Percentiles rank a stretch among this genome's conserved stretches.
Conservation (phyloP, 1,140 invertebrate genomes). For the Chrysomallon squamiferum region DNA sequence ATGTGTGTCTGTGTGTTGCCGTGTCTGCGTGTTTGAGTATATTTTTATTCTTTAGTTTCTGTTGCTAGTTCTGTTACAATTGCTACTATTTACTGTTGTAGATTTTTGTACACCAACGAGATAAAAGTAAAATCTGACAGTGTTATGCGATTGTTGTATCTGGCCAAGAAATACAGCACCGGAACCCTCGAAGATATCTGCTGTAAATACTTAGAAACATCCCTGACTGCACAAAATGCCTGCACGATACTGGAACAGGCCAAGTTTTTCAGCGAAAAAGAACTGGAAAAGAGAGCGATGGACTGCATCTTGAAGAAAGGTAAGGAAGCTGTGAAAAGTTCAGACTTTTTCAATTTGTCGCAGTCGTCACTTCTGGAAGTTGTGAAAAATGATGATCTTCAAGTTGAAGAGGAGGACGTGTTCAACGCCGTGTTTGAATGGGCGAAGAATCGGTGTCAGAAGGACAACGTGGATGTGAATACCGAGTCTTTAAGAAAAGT, state of each 20-base stretch:
- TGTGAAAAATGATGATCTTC: conserved; percentile 18
- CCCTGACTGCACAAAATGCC: conserved; percentile 79
- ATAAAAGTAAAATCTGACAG: conserved; percentile 73
- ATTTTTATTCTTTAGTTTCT: not conserved
- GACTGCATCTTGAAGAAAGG: conserved; percentile 22
- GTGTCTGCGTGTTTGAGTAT: not conserved
- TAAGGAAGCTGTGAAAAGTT: conserved; percentile 19
- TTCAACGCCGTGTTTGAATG: conserved; percentile 19
- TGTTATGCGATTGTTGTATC: conserved; percentile 82
- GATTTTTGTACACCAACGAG: conserved; percentile 41
- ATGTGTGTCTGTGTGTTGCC: not conserved
- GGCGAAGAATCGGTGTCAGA: conserved; percentile 23
- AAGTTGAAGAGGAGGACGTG: conserved; percentile 18
- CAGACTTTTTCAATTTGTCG: conserved; percentile 14
- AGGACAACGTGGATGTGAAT: conserved; percentile 18
- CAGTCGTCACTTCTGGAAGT: conserved; percentile 17
- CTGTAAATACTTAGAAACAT: conserved; percentile 79
- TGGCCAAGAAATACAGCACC: conserved; percentile 84
- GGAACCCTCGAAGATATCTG: conserved; percentile 79
- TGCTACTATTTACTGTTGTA: conserved; percentile 6
- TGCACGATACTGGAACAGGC: conserved; percentile 59
- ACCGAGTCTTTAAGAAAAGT: conserved; percentile 10
- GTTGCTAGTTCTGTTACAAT: not conserved
- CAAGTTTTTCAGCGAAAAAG: conserved; percentile 32
- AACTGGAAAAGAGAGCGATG: conserved; percentile 29